These are phyloP conservation scores for Auanema freiburgensis DNA, from an alignment of 2,888 invertebrate genomes.

Conservation along the genomic window DNA sequence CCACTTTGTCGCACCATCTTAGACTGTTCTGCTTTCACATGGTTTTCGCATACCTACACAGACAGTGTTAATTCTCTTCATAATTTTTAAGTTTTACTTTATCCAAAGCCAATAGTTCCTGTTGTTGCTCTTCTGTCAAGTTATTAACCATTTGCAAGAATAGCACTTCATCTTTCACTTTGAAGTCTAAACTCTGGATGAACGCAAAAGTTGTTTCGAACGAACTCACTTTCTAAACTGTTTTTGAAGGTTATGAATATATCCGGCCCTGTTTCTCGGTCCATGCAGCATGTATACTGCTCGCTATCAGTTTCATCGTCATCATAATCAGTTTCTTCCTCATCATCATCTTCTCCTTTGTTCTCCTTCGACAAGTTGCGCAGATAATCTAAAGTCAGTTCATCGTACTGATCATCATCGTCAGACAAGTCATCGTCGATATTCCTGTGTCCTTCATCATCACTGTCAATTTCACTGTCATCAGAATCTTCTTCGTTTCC, in stretches of 20 bases:
- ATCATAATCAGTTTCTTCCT: slow-evolving; percentile 7
- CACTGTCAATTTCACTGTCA: slow-evolving; percentile 18
- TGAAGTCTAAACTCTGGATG: slow-evolving; percentile 10
- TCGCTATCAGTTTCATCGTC: slow-evolving; percentile 22
- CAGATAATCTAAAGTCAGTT: slow-evolving; percentile 19
- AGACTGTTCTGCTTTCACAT: slow-evolving; percentile 16
- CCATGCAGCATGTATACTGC: slow-evolving; percentile 14
- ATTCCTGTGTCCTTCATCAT: slow-evolving; percentile 19
- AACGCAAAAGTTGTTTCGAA: neutral
- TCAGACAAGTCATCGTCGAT: slow-evolving; percentile 26
- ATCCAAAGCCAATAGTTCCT: slow-evolving; percentile 17
- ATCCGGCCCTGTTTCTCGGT: slow-evolving; percentile 17
- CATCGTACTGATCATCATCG: slow-evolving; percentile 22
- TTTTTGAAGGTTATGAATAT: slow-evolving; percentile 23
- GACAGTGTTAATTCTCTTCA: too few species aligned
- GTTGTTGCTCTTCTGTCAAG: slow-evolving; percentile 10
- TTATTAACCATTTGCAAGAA: slow-evolving; percentile 22
- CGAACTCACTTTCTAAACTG: slow-evolving; percentile 10
- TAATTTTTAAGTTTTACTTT: slow-evolving; percentile 7
- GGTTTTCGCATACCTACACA: slow-evolving; percentile 19
- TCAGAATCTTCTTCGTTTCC: slow-evolving; percentile 18
- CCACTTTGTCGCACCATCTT: slow-evolving; percentile 19
- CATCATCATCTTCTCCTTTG: slow-evolving; percentile 10
- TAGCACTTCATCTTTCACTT: slow-evolving; percentile 12
- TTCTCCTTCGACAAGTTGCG: slow-evolving; percentile 16